These are phyloP conservation scores for Polylopha cassiicola DNA, from an alignment of 2,888 invertebrate species.

Conservation along the genomic window DNA sequence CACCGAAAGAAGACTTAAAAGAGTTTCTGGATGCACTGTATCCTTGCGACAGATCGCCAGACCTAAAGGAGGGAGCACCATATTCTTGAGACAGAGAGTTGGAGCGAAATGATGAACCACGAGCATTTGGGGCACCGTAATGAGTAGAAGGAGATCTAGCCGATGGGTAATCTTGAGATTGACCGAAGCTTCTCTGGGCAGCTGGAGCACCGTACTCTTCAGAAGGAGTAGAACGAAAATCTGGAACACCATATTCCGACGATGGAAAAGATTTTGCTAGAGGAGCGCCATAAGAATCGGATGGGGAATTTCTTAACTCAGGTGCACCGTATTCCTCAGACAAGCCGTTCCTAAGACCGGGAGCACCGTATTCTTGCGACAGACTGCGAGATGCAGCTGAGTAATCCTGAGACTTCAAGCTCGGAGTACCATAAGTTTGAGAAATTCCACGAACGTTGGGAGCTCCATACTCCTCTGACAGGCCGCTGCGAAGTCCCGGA, in stretches of 20 bases:
- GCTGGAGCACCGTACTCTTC: constrained; percentile 44
- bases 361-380: constrained; percentile 39
- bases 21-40: constrained; percentile 44
- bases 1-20: constrained; percentile 33
- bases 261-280: constrained; percentile 34
- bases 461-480: constrained; percentile 38
- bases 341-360: constrained; percentile 28
- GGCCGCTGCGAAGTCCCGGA: constrained; percentile 34
- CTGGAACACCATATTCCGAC: constrained; percentile 38
- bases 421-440: constrained; percentile 24
- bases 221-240: constrained; percentile 39
- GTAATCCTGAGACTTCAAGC: constrained; percentile 29
- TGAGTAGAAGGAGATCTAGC: constrained; percentile 31
- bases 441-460: constrained; percentile 27
- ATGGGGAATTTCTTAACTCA: constrained; percentile 27
- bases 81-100: constrained; percentile 41
- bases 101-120: constrained; percentile 29
- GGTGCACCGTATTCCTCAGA: constrained; percentile 41
- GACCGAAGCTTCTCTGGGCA: constrained; percentile 34
- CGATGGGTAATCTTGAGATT: constrained; percentile 21
- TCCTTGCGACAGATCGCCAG: constrained; percentile 33
- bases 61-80: constrained; percentile 37
- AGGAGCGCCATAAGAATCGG: constrained; percentile 34
- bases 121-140: constrained; percentile 38
- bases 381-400: constrained; percentile 25